A percentile compares a stretch with the other conserved stretches of the same genome.
These are phyloP conservation scores for Eupelmus urozonus DNA, from an alignment of 2,888 invertebrate species.

Conservation along the genomic window DNA sequence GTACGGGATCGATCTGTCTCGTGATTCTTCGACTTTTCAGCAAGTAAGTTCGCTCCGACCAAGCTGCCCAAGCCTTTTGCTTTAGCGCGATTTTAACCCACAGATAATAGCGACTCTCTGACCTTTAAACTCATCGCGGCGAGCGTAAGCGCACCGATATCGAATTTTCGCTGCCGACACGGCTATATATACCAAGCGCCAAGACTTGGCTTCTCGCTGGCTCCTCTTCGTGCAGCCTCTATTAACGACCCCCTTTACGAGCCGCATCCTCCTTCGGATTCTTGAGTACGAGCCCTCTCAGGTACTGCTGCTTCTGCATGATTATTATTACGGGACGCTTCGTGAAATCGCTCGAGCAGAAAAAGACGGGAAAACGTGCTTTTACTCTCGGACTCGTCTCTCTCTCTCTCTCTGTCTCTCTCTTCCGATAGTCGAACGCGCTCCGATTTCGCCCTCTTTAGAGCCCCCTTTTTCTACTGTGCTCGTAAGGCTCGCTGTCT, in stretches of 20 bases:
- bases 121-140: neutral
- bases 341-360: too few species aligned
- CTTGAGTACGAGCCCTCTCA: too few species aligned
- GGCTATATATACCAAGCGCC: neutral
- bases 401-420: neutral
- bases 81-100: too few species aligned
- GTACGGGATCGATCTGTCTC: conserved; percentile 13
- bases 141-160: neutral
- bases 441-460: conserved; percentile 23
- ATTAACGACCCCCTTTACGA: too few species aligned
- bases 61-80: neutral
- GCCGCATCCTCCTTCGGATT: too few species aligned
- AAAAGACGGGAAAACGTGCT: conserved; percentile 20
- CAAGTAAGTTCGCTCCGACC: neutral
- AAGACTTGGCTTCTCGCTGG: neutral
- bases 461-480: neutral
- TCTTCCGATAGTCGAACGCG: neutral
- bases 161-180: conserved; percentile 1
- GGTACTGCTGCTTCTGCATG: too few species aligned
- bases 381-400: neutral
- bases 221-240: neutral
- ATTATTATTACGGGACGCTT: too few species aligned
- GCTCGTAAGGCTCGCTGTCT: neutral
- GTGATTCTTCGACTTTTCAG: conserved; percentile 30
- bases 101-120: neutral